These are phyloP conservation scores for Conops quadrifasciatus DNA, from an alignment of 2,888 invertebrate genomes.

Conservation along the genomic window DNA sequence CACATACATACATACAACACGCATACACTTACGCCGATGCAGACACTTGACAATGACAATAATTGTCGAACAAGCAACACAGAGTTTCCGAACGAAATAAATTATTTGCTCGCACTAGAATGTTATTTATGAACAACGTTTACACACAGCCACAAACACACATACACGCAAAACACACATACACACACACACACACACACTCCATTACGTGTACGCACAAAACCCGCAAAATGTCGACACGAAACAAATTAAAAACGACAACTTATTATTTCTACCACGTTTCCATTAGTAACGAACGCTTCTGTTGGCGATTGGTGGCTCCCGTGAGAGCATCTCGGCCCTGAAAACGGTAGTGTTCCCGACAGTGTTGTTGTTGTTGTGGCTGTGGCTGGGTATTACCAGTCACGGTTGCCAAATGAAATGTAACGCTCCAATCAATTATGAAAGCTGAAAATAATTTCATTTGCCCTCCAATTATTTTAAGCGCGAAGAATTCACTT, in stretches of 20 bases:
- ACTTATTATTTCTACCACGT: conserved; percentile 44
- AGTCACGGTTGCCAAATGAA: neutral
- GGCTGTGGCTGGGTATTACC: neutral
- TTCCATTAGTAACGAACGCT: conserved; percentile 29
- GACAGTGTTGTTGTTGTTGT: neutral
- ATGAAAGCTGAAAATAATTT: conserved; percentile 6
- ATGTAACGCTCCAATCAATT: conserved; percentile 11
- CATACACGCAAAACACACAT: conserved; percentile 12
- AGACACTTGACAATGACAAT: conserved; percentile 39
- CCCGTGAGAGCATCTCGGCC: neutral
- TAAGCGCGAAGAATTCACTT: neutral
- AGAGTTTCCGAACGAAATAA: conserved; percentile 43
- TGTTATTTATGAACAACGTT: conserved; percentile 45
- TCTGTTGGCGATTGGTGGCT: conserved; percentile 6
- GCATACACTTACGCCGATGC: neutral
- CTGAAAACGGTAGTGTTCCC: neutral
- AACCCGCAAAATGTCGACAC: conserved; percentile 10
- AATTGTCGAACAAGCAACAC: conserved; percentile 44
- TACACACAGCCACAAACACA: conserved; percentile 9
- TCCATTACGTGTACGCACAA: too few species aligned
- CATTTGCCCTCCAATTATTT: neutral
- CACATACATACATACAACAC: conserved; percentile 15
- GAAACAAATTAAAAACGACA: conserved; percentile 47
- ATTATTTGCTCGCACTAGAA: conserved; percentile 45
- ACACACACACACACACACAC: neutral